Evolutionary conservation across 2,113 vertebrate genomes (phyloP).

Genomic region (Oryzias celebensis): DNA sequence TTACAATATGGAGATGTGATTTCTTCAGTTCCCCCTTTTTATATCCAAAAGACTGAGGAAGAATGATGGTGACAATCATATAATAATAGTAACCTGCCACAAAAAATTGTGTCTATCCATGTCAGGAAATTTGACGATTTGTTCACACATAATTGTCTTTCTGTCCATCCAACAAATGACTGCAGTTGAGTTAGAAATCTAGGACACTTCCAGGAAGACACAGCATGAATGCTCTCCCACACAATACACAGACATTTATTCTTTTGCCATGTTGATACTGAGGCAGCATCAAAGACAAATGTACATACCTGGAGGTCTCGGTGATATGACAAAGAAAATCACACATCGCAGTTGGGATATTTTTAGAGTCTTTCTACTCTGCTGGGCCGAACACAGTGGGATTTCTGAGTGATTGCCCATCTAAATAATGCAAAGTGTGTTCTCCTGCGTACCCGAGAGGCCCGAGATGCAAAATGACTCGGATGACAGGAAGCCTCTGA

Average conservation of each 20-base stretch:
- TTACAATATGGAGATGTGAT: conserved; percentile 22
- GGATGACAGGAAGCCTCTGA: conserved; percentile 67
- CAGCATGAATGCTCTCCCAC: conserved; percentile 28
- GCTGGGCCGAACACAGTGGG: conserved; percentile 62
- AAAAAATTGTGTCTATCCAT: conserved; percentile 30
- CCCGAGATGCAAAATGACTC: conserved; percentile 63
- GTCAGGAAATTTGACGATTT: conserved; percentile 51
- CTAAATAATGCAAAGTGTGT: conserved; percentile 79
- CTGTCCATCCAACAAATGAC: conserved; percentile 62
- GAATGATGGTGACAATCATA: conserved; percentile 12
- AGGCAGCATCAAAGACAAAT: conserved; percentile 61
- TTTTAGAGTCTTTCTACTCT: conserved; percentile 68
- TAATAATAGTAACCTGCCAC: conserved; percentile 54
- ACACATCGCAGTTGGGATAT: conserved; percentile 63
- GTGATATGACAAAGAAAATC: conserved; percentile 59
- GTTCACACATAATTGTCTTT: conserved; percentile 63
- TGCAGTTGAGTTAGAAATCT: conserved; percentile 45
- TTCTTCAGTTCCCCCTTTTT: conserved; percentile 9
- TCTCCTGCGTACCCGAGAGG: conserved; percentile 50
- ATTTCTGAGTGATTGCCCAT: conserved; percentile 73
- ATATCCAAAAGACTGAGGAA: conserved; percentile 7
- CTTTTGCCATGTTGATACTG: conserved; percentile 43
- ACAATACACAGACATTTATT: conserved; percentile 45
- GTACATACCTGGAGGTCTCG: conserved; percentile 66
- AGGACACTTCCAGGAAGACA: conserved; percentile 63